Evolutionary conservation across 2,888 invertebrate genomes (phyloP).

Genomic region (Sminthurinus aureus): DNA sequence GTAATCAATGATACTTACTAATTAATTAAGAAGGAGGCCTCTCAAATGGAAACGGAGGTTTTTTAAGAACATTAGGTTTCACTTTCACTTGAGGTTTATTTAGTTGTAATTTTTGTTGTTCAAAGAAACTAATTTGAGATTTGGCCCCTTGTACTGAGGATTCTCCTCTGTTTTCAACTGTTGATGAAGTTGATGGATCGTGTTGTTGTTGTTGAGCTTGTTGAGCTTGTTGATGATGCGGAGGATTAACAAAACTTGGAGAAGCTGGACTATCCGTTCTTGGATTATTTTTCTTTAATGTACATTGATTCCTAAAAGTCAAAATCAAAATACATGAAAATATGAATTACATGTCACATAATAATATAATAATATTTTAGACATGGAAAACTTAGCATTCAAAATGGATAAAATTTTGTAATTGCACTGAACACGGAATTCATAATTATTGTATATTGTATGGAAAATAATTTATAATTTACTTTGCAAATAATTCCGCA

Average conservation of each 20-base stretch:
- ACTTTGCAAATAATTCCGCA: slow-evolving; percentile 80
- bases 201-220: slow-evolving; percentile 30
- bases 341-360: too few relatives aligned
- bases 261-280: slow-evolving; percentile 39
- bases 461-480: slow-evolving; percentile 62
- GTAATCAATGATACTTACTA: too few relatives aligned
- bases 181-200: slow-evolving; percentile 36
- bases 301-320: slow-evolving; percentile 70
- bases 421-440: too few relatives aligned
- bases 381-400: too few relatives aligned
- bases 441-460: too few relatives aligned
- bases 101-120: slow-evolving; percentile 33
- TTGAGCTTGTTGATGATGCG: not conserved
- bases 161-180: slow-evolving; percentile 11
- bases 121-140: slow-evolving; percentile 38
- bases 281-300: slow-evolving; percentile 75
- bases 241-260: not conserved
- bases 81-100: slow-evolving; percentile 77
- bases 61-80: slow-evolving; percentile 82
- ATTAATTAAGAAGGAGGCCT: not conserved
- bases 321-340: too few relatives aligned
- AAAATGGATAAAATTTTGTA: too few relatives aligned
- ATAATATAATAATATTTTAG: too few relatives aligned
- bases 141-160: slow-evolving; percentile 22
- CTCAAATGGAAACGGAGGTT: slow-evolving; percentile 68